Evolutionary conservation across 92 coral and sea anemone species (phyloP), one percentile per base, ranked within the genome.

Genomic region (Umimayanthus chanpuru): DNA sequence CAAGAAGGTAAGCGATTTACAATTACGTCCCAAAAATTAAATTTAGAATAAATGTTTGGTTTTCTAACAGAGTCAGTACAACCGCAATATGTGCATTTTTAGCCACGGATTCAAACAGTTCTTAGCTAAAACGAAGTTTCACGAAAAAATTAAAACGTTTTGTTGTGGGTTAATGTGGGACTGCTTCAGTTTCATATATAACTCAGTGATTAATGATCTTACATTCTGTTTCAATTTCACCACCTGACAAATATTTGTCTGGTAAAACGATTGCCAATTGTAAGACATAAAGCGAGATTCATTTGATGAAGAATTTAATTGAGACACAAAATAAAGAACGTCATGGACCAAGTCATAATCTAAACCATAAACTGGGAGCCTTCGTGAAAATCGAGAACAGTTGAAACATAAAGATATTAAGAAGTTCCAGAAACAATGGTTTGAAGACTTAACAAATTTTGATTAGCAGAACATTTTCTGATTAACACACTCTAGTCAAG

Each of bases 1-100:
- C 64, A 68, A 47, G 87, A 83, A 47, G 87, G 87, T 83, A 83
- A 70, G 77, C 43, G 28, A 43, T 10, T 65, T 40, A 29, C 40
- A 25, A 50, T 50, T 79, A 82, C 67, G 40, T 66, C 58, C 76
- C 28, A 44, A 29, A 26, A 83, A 28, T 15, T 68, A 39, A 39
- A 39, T 75, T 15, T 39, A 68, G 74, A 83, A 70, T 55, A 28
- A 70, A 15, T 6, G 53, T 28, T 65, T 68, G 6, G 56, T 68
- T 83, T 83, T 50, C 18, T 43, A 18, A 67, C 56, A 23, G 43
- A 82, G 61, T 81, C 55, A 41, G 16, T 77, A 43, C 55, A 32
- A 55, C 26, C 72, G 38, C n/a, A 47, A 29, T 61, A 21, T 30
- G 44, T 16, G 29, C 71, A 14, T 5, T 68, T 82, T 44, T 1